These are phyloP conservation scores for Torymus tubicola DNA, from an alignment of 2,888 invertebrate species.

Conservation along the genomic window DNA sequence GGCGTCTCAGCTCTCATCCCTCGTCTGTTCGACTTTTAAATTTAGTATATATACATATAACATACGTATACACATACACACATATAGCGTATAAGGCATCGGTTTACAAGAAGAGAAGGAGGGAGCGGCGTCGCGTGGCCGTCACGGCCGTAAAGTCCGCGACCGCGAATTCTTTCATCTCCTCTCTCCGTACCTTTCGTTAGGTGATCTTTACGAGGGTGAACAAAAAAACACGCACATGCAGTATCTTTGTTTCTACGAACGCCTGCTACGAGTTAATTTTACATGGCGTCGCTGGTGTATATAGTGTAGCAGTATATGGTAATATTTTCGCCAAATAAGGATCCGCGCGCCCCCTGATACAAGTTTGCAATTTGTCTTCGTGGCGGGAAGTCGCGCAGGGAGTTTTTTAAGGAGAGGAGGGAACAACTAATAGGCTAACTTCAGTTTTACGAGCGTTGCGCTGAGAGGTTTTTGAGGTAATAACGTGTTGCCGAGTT, in stretches of 20 bases:
- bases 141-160: constrained; percentile 69
- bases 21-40: constrained; percentile 44
- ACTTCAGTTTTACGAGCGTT: no score
- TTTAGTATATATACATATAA: constrained; percentile 29
- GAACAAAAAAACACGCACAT: constrained; percentile 51
- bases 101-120: constrained; percentile 26
- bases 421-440: no score
- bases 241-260: constrained; percentile 56
- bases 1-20: constrained; percentile 6
- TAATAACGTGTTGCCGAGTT: no score
- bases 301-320: no score
- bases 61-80: no score
- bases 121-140: constrained; percentile 67
- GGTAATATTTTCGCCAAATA: constrained; percentile 28
- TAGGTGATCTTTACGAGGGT: constrained; percentile 59
- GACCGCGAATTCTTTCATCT: constrained; percentile 70
- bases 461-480: no score
- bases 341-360: constrained; percentile 41
- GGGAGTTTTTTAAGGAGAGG: no score
- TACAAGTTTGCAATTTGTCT: constrained; percentile 51
- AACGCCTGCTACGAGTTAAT: constrained; percentile 39
- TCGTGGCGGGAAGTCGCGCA: not conserved
- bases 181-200: constrained; percentile 21
- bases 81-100: not conserved
- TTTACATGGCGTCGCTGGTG: constrained; percentile 13